phyloP scores from a whole-genome alignment of 2,888 invertebrate genomes.

The Malacosoma neustria region DNA sequence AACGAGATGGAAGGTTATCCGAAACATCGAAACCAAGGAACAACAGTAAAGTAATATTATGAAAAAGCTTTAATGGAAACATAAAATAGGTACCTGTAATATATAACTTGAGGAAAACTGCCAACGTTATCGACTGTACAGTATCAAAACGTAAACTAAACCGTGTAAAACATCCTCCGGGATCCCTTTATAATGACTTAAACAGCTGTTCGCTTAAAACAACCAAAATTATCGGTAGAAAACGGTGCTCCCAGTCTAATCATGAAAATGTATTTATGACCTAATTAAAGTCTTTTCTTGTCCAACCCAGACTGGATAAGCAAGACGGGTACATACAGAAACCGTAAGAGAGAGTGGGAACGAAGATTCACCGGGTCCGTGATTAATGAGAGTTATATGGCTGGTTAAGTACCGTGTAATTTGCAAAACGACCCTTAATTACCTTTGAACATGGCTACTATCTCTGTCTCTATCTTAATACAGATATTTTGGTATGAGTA shows the following conservation, averaged over 20 bases:
- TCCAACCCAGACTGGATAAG: constrained; percentile 34
- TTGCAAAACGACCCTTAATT: constrained; percentile 84
- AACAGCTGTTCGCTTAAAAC: constrained; percentile 41
- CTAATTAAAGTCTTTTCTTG: constrained; percentile 70
- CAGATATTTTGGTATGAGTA: constrained; percentile 20
- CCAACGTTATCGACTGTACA: neutral
- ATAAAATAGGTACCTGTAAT: too few species aligned
- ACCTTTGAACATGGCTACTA: constrained; percentile 68
- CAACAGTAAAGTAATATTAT: too few species aligned
- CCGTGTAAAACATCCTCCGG: constrained; percentile 8
- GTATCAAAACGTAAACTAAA: neutral
- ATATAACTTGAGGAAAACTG: too few species aligned
- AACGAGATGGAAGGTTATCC: too few species aligned
- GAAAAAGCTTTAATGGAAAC: too few species aligned
- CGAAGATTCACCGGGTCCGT: constrained; percentile 45
- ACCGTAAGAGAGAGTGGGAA: constrained; percentile 33
- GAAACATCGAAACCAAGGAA: too few species aligned
- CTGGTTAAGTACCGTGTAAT: constrained; percentile 85
- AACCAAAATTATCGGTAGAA: constrained; percentile 29
- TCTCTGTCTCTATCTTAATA: constrained; percentile 47
- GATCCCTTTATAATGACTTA: constrained; percentile 28
- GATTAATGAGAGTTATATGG: constrained; percentile 81
- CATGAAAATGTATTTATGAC: constrained; percentile 74
- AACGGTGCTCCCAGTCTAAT: constrained; percentile 46
- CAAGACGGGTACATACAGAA: constrained; percentile 22